phyloP scores from a whole-genome alignment of 92 coral and sea anemone species.

The Phenganax stokvisi region DNA sequence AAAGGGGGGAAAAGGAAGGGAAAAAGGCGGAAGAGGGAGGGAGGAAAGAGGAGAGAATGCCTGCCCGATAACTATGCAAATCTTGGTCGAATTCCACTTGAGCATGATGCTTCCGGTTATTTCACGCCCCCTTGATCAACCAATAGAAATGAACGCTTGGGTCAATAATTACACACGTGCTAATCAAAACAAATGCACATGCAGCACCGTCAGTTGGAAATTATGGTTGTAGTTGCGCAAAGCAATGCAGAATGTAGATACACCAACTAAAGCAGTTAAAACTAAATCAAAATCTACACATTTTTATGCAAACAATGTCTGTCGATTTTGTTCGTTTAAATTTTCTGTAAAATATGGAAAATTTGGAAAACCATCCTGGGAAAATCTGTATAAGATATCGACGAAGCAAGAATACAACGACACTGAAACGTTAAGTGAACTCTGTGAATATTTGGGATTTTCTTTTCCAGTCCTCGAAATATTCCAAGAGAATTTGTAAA shows the following conservation, averaged over 20 bases:
- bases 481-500: conserved; percentile 6
- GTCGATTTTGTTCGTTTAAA: conserved; percentile 28
- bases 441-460: conserved; percentile 2
- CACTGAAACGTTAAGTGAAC: not conserved
- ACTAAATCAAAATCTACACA: not conserved
- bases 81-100: no score
- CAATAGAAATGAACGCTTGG: no score
- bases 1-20: no score
- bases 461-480: not conserved
- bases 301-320: not conserved
- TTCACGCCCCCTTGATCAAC: no score
- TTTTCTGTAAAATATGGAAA: conserved; percentile 25
- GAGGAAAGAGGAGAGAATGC: no score
- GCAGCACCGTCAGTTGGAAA: no score
- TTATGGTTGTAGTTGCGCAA: no score
- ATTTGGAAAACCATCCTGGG: conserved; percentile 39
- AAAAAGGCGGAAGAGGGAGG: no score
- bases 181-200: no score
- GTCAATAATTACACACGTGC: no score
- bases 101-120: no score
- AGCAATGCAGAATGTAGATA: not conserved
- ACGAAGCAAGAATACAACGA: conserved; percentile 25
- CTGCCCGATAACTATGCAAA: no score
- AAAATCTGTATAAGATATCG: conserved; percentile 28
- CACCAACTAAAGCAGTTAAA: not conserved